phyloP scores from a whole-genome alignment of 2,113 vertebrate species.

The Pseudorectes ferrugineus region DNA sequence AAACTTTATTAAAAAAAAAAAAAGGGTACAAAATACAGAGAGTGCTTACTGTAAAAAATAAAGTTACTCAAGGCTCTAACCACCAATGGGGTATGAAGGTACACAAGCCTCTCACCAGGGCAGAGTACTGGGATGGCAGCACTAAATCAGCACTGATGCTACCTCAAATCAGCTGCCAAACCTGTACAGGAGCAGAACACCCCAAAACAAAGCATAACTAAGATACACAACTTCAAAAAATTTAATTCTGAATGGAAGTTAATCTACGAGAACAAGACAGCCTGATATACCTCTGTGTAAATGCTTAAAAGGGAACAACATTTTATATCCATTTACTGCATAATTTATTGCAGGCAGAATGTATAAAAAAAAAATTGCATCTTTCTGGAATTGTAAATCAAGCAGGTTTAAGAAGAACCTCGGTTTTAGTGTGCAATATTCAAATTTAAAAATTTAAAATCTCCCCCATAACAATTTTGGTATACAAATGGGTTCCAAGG shows the following conservation, averaged over 20 bases:
- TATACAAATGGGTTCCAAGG: slow-evolving; percentile 38
- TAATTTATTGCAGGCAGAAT: slow-evolving; percentile 47
- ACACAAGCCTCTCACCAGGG: neutral
- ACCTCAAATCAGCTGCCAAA: slow-evolving; percentile 32
- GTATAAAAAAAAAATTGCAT: neutral
- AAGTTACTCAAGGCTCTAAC: slow-evolving; percentile 51
- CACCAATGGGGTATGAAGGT: neutral
- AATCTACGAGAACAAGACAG: neutral
- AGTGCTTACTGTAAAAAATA: slow-evolving; percentile 67
- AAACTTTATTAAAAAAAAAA: slow-evolving; percentile 59
- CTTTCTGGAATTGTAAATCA: neutral
- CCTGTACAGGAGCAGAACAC: slow-evolving; percentile 15
- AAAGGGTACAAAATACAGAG: slow-evolving; percentile 42
- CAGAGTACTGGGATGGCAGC: neutral
- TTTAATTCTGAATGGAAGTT: neutral
- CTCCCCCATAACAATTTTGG: neutral
- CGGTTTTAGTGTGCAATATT: slow-evolving; percentile 63
- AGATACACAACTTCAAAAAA: neutral
- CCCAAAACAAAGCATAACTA: slow-evolving; percentile 26
- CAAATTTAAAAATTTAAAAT: slow-evolving; percentile 61
- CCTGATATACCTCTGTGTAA: slow-evolving; percentile 22
- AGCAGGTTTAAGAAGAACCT: slow-evolving; percentile 41
- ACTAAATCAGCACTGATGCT: neutral
- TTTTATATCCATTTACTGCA: slow-evolving; percentile 19
- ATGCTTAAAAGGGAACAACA: slow-evolving; percentile 50